phyloP scores from a whole-genome alignment of 2,113 vertebrate species.

The Nycticebus coucang region DNA sequence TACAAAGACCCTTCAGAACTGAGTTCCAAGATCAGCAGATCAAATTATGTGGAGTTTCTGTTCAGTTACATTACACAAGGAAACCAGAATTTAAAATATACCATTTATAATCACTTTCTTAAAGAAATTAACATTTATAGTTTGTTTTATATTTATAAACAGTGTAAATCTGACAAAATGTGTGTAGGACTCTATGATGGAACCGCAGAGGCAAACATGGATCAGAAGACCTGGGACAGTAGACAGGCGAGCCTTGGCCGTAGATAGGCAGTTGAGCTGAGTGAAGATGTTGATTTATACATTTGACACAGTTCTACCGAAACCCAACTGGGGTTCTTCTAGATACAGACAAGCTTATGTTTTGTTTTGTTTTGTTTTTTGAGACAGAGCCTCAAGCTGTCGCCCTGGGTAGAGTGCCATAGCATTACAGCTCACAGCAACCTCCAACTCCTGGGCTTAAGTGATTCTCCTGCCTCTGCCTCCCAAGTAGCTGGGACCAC shows the following conservation, averaged over 20 bases:
- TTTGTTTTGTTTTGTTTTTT: too few species aligned
- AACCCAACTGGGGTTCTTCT: background rate
- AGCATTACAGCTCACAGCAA: too few species aligned
- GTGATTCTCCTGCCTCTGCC: too few species aligned
- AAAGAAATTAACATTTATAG: background rate
- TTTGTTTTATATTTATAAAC: too few species aligned
- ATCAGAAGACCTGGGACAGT: too few species aligned
- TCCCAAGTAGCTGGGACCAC: too few species aligned
- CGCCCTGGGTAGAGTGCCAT: too few species aligned
- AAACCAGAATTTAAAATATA: background rate
- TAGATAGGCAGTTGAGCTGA: too few species aligned
- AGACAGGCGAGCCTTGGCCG: fast-evolving
- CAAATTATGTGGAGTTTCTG: background rate
- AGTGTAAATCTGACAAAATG: background rate
- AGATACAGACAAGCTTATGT: background rate
- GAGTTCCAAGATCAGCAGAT: background rate
- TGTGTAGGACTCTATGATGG: background rate
- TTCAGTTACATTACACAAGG: too few species aligned
- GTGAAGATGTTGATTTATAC: background rate
- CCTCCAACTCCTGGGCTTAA: too few species aligned
- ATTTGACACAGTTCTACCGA: background rate
- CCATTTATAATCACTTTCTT: background rate
- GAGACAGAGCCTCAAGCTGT: too few species aligned
- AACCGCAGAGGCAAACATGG: background rate
- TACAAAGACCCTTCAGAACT: background rate